A percentile compares a stretch with the other conserved stretches of the same genome.
Evolutionary conservation across 2,797 vertebrate genomes (phyloP).

Genomic region (Lophotriccus pileatus): DNA sequence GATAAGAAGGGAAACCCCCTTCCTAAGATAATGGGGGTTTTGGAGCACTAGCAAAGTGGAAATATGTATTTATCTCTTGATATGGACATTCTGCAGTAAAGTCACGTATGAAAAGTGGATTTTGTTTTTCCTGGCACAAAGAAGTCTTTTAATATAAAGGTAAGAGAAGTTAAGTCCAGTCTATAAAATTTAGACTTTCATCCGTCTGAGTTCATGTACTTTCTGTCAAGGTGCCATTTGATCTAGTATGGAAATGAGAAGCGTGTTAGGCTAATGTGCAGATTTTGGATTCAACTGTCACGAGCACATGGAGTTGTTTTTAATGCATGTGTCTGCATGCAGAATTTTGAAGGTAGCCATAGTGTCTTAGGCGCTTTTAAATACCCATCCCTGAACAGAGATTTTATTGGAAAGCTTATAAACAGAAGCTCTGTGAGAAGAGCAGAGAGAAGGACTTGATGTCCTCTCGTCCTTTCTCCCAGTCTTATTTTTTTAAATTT

Average conservation of each 20-base stretch:
- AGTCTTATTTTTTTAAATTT: not conserved
- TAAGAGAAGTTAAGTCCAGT: not conserved
- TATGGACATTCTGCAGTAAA: not conserved
- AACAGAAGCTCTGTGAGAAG: not conserved
- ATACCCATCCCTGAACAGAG: not conserved
- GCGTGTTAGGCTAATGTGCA: not conserved
- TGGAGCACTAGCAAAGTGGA: not conserved
- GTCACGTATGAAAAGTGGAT: not conserved
- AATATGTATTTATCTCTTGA: not conserved
- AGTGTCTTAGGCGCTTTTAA: not conserved
- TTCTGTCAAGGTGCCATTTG: not conserved
- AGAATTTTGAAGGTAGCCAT: not conserved
- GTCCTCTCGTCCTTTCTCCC: not conserved
- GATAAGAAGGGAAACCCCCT: not conserved
- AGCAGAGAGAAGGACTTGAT: not conserved
- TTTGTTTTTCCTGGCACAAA: not conserved
- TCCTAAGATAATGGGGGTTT: not conserved
- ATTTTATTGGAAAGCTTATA: not conserved
- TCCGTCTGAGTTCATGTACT: not conserved
- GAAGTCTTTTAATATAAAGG: not conserved
- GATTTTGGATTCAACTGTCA: not conserved
- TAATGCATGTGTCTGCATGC: accelerated
- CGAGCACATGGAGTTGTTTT: not conserved
- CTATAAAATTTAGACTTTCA: not conserved
- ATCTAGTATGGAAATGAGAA: not conserved